Evolutionary conservation across 2,888 invertebrate species (phyloP).

Genomic region (Thymelicus lineola): DNA sequence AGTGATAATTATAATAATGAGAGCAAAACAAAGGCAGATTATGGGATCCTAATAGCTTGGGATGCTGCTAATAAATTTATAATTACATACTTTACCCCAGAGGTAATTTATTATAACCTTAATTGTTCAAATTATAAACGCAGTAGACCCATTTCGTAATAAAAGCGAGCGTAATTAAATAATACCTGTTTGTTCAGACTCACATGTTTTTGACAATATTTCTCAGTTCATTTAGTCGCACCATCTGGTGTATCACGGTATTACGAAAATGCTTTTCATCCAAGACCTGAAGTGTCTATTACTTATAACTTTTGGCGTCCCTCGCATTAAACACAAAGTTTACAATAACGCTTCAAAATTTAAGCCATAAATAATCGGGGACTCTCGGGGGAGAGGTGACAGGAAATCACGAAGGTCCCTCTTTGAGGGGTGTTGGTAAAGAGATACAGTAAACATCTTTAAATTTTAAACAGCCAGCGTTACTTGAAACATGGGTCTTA

Average conservation of each 20-base stretch:
- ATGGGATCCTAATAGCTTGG: too few species aligned
- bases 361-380: conserved; percentile 54
- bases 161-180: neutral
- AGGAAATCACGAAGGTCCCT: conserved; percentile 33
- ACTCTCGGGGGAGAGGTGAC: conserved; percentile 49
- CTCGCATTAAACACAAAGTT: conserved; percentile 43
- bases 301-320: conserved; percentile 33
- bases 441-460: conserved; percentile 34
- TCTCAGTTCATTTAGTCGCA: conserved; percentile 17
- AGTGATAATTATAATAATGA: too few species aligned
- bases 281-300: conserved; percentile 33
- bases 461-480: conserved; percentile 35
- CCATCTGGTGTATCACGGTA: conserved; percentile 33
- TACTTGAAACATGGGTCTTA: conserved; percentile 11
- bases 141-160: neutral
- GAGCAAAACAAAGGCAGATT: too few species aligned
- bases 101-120: too few species aligned
- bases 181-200: conserved; percentile 14
- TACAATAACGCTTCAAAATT: conserved; percentile 51
- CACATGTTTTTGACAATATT: conserved; percentile 22
- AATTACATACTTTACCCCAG: too few species aligned
- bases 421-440: conserved; percentile 29
- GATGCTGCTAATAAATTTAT: too few species aligned
- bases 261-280: conserved; percentile 35
- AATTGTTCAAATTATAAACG: neutral